Conservation (phyloP, 1,140 invertebrate species). For the Daktulosphaira vitifoliae region DNA sequence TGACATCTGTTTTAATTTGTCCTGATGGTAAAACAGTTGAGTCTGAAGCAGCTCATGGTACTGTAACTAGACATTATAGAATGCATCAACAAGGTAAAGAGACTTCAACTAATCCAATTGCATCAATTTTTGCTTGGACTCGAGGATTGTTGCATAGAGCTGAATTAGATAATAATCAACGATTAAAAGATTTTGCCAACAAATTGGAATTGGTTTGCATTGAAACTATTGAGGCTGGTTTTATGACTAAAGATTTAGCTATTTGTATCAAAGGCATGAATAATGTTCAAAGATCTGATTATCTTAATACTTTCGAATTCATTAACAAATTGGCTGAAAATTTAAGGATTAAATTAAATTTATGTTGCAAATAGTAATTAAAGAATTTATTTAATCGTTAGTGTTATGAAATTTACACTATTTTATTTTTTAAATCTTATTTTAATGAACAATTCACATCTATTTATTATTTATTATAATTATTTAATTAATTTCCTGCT, state of each 20-base stretch:
- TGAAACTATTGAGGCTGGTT: slow-evolving; percentile 85
- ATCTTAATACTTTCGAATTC: slow-evolving; percentile 96
- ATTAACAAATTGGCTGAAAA: slow-evolving; percentile 93
- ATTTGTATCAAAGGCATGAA: slow-evolving; percentile 93
- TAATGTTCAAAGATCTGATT: slow-evolving; percentile 74
- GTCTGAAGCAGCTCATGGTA: slow-evolving; percentile 95
- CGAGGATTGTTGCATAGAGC: slow-evolving; percentile 83
- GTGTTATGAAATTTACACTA: no score
- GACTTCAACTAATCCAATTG: slow-evolving; percentile 95
- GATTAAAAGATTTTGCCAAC: slow-evolving; percentile 67
- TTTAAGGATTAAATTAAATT: slow-evolving; percentile 59
- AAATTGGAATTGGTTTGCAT: slow-evolving; percentile 84
- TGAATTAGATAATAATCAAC: slow-evolving; percentile 78
- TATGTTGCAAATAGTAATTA: slow-evolving; percentile 26
- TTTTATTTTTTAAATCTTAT: no score
- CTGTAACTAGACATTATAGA: slow-evolving; percentile 90
- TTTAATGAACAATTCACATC: no score
- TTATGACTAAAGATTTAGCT: slow-evolving; percentile 98
- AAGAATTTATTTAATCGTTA: not conserved
- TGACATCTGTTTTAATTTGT: slow-evolving; percentile 90
- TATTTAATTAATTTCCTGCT: no score
- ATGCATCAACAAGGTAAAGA: slow-evolving; percentile 92
- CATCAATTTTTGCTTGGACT: slow-evolving; percentile 99
- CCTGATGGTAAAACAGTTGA: slow-evolving; percentile 96
- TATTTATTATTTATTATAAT: no score